These are phyloP conservation scores for Nomada fabriciana DNA, from an alignment of 2,888 invertebrate genomes.

Conservation along the genomic window DNA sequence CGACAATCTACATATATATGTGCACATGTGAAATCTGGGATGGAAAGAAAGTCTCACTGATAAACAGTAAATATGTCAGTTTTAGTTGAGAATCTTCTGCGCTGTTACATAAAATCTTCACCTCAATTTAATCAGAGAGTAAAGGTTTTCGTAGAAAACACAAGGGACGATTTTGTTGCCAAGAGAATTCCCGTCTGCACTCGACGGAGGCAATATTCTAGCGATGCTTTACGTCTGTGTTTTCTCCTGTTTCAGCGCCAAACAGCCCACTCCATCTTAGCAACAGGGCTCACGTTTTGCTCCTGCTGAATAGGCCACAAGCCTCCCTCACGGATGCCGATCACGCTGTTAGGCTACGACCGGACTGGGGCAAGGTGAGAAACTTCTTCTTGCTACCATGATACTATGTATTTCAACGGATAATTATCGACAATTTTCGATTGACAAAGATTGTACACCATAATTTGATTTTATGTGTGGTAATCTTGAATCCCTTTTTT, in stretches of 20 bases:
- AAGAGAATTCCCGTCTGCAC: conserved; percentile 28
- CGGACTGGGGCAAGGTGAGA: conserved; percentile 89
- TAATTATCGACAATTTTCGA: too few species aligned
- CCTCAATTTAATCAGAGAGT: conserved; percentile 38
- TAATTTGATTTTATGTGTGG: too few species aligned
- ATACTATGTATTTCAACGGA: neutral
- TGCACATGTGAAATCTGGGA: too few species aligned
- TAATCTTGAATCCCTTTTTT: too few species aligned
- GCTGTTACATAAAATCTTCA: conserved; percentile 14
- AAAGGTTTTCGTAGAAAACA: conserved; percentile 17
- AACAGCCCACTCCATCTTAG: conserved; percentile 88
- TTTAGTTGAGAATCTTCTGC: neutral
- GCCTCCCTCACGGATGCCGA: conserved; percentile 89
- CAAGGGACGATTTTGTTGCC: conserved; percentile 35
- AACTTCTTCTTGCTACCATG: neutral
- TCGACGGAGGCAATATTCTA: conserved; percentile 28
- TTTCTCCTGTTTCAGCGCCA: conserved; percentile 86
- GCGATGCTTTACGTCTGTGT: conserved; percentile 52
- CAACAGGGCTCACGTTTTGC: conserved; percentile 88
- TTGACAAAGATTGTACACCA: too few species aligned
- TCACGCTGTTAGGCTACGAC: conserved; percentile 87
- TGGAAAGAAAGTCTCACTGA: too few species aligned
- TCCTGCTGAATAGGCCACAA: conserved; percentile 87
- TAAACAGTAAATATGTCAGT: too few species aligned
- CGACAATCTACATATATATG: too few species aligned